These are phyloP conservation scores for Diglossa cyanea DNA, from an alignment of 2,797 vertebrate genomes.

Conservation along the genomic window DNA sequence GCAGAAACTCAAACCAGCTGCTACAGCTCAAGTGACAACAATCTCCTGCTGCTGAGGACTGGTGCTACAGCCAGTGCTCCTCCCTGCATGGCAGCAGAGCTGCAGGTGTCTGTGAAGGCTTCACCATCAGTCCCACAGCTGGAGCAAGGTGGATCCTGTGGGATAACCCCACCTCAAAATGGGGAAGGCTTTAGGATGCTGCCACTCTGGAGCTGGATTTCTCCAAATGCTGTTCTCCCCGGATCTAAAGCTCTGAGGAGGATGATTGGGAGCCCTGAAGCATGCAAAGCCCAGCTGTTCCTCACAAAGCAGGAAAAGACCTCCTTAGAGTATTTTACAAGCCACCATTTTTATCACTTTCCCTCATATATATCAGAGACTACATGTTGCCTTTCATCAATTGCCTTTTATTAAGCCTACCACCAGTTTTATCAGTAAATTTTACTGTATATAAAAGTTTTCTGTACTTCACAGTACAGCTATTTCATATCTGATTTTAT, in stretches of 20 bases:
- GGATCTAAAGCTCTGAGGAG: neutral
- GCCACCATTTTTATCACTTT: neutral
- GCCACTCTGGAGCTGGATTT: neutral
- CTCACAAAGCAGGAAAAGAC: neutral
- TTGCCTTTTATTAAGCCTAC: neutral
- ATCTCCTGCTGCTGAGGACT: neutral
- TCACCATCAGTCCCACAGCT: neutral
- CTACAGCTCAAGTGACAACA: neutral
- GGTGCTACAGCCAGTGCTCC: neutral
- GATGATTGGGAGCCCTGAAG: neutral
- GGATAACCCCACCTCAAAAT: neutral
- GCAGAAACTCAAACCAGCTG: neutral
- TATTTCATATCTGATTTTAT: neutral
- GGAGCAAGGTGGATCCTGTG: fast-evolving
- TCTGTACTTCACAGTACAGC: neutral
- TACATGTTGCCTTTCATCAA: neutral
- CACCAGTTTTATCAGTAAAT: neutral
- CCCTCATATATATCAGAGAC: neutral
- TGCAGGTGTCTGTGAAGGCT: neutral
- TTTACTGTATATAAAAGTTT: neutral
- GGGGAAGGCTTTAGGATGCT: neutral
- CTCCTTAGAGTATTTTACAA: neutral
- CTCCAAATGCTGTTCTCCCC: neutral
- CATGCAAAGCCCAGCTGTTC: neutral
- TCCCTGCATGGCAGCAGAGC: fast-evolving